Evolutionary conservation across 1,140 invertebrate genomes (phyloP).

Genomic region (Stegodyphus mimosarum): DNA sequence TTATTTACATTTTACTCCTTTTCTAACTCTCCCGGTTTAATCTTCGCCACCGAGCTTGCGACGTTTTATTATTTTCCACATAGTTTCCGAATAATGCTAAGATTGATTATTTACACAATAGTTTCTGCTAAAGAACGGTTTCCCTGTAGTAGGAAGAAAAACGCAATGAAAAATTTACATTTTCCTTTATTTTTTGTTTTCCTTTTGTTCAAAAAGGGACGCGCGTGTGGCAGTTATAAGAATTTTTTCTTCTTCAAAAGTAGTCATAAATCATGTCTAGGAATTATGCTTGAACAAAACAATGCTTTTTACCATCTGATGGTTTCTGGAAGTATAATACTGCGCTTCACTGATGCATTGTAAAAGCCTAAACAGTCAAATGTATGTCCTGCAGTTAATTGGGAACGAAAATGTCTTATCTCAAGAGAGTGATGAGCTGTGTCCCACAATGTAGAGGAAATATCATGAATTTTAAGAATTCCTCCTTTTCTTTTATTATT

Average conservation of each 20-base stretch:
- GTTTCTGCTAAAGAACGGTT: not conserved
- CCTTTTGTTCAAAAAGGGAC: not conserved
- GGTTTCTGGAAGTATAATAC: constrained; percentile 4
- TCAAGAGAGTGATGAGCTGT: too few relatives aligned
- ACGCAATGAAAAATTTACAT: constrained; percentile 55
- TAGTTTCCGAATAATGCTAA: constrained; percentile 39
- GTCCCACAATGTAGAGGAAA: too few relatives aligned
- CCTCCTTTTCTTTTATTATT: too few relatives aligned
- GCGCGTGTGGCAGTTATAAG: not conserved
- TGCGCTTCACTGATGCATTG: not conserved
- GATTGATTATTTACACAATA: constrained; percentile 47
- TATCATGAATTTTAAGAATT: too few relatives aligned
- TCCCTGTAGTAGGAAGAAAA: not conserved
- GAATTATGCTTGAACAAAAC: constrained; percentile 35
- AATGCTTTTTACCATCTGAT: constrained; percentile 46
- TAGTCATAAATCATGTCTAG: constrained; percentile 31
- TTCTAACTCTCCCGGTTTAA: not conserved
- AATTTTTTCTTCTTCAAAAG: constrained; percentile 13
- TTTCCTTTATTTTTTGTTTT: constrained; percentile 5
- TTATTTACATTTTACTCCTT: too few relatives aligned
- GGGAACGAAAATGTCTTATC: too few relatives aligned
- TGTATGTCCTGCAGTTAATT: too few relatives aligned
- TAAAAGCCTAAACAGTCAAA: too few relatives aligned
- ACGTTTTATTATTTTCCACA: constrained; percentile 52
- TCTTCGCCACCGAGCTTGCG: not conserved